Evolutionary conservation across 2,888 invertebrate genomes (phyloP), one percentile per base, ranked within the genome.

Genomic region (Leistus spinibarbis): DNA sequence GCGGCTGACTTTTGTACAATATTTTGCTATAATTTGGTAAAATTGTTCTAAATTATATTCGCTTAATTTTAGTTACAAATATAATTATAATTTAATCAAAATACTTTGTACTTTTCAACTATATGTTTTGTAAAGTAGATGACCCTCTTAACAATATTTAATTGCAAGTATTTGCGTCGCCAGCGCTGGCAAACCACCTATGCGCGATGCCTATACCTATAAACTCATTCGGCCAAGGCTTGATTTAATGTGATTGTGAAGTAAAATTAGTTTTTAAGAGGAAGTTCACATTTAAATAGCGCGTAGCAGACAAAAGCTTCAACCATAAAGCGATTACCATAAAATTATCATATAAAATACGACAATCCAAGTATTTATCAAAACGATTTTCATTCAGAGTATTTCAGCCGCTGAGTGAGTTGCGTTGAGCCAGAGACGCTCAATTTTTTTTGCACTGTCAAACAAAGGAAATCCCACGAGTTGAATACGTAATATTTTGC

Each of bases 361-460:
- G 60, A 57, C 56, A 69, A 57, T 69, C 57, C 54, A 24, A 54
- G 19, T 64, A 71, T 71, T 71, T 71, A 64, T 71, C 22, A 64
- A 64, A 64, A 64, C 54, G 64, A 71, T 71, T 64, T 71, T 71
- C 64, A 71, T 65, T 71, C 56, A 56, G 56, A 71, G 64, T 64
- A 71, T 63, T 71, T 64, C 20, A 54, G n/a, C n/a, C n/a, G n/a
- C n/a, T 40, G 40, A 40, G 40, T 40, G 40, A 40, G 40, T 40
- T 40, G 40, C 13, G 57, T 20, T 57, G 57, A 57, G 20, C 10
- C 40, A 57, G 57, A 24, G 62, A 60, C 62, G 63, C 62, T 70
- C 53, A 71, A 24, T 65, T 71, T 71, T 65, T 71, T 71, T 71
- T 71, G 64, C 57, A 57, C 64, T 71, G 71, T 71, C 71, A 71